Evolutionary conservation across 1,140 invertebrate species (phyloP).

Genomic region (Ceratitis capitata): DNA sequence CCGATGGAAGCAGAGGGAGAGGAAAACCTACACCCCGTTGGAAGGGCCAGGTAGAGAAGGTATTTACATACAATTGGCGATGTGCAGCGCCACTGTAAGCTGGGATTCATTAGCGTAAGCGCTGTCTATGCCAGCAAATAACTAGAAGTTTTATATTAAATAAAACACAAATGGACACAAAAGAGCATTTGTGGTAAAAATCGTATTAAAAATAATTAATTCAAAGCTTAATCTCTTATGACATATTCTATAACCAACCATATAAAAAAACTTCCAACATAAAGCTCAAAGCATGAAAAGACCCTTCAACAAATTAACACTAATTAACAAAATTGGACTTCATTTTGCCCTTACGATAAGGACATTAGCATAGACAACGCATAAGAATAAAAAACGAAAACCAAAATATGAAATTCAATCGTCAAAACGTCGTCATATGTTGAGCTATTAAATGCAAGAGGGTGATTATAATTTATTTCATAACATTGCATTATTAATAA

Average conservation of each 20-base stretch:
- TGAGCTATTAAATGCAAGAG: not conserved
- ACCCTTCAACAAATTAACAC: slow-evolving; percentile 56
- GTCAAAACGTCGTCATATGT: not conserved
- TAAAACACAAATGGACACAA: no score
- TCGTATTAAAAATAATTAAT: not conserved
- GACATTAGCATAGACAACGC: slow-evolving; percentile 21
- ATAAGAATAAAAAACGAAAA: not conserved
- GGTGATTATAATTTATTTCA: slow-evolving; percentile 60
- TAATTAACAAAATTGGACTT: slow-evolving; percentile 54
- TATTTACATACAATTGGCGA: no score
- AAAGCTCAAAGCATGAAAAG: slow-evolving; percentile 39
- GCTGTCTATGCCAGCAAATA: no score
- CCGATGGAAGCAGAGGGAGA: no score
- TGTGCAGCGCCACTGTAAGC: no score
- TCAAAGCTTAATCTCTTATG: slow-evolving; percentile 9
- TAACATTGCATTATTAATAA: slow-evolving; percentile 58
- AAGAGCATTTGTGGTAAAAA: not conserved
- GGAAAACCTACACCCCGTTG: no score
- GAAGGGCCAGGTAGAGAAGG: no score
- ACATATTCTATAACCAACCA: slow-evolving; percentile 43
- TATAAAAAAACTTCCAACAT: slow-evolving; percentile 47
- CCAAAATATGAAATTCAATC: slow-evolving; percentile 17
- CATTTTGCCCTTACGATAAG: not conserved
- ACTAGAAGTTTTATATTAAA: no score
- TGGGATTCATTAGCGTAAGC: no score